Evolutionary conservation across 2,888 invertebrate species (phyloP), one percentile per base, ranked within the genome.

Genomic region (Caenorhabditis angaria): DNA sequence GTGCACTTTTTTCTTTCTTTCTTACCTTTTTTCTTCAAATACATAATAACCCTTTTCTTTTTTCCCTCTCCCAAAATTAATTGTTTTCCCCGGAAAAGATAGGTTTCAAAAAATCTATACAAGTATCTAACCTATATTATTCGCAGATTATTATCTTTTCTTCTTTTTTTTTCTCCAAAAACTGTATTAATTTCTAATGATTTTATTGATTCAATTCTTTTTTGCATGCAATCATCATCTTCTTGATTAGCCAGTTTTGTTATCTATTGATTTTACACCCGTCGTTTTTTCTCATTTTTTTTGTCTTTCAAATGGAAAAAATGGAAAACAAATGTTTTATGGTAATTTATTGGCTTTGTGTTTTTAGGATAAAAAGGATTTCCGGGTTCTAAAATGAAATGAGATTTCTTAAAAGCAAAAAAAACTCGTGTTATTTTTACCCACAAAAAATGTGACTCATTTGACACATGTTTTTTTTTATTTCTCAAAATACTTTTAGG

Each of bases 171-270:
- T 53, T 10, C 25, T 53, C 28, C 18, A 14, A 24, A 24, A 8
- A 8, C 14, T 24, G 6, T 24, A 14, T 8, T 18, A 6, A 20
- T 51, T 22, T 32, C 32, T 12, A 8, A 8, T 32, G 32, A 41
- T 41, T 41, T 41, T 41, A 41, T 41, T 41, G 41, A 41, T 41
- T 41, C 18, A 10, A 41, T 41, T 41, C 14, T 41, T n/a, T n/a
- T n/a, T n/a, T n/a, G n/a, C n/a, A n/a, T 41, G 41, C 41, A 41
- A 41, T 41, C 32, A 32, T 32, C 41, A 41, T n/a, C n/a, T n/a
- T n/a, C 41, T 41, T 41, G 41, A 41, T 41, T 41, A 41, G 41
- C 41, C 41, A 41, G 41, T 41, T 41, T 41, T 41, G 41, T 41
- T 41, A 41, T 41, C 41, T 41, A 41, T 41, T 14, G 41, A 41